These are phyloP conservation scores for Lontra canadensis DNA, from an alignment of 2,113 vertebrate genomes.

Conservation along the genomic window DNA sequence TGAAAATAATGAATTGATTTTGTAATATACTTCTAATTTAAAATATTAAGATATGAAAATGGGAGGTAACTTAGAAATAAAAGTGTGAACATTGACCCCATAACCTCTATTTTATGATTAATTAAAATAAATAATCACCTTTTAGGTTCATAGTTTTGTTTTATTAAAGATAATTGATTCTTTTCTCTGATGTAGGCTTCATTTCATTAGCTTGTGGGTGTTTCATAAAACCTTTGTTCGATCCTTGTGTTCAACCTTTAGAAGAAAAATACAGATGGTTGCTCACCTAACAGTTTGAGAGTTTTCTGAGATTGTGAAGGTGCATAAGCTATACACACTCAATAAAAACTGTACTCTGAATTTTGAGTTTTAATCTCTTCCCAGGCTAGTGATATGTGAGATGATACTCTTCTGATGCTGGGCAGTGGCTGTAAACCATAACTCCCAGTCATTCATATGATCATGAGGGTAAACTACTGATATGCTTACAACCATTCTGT, in stretches of 20 bases:
- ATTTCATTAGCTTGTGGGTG: conserved; percentile 17
- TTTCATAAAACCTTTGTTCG: background rate
- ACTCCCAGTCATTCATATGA: background rate
- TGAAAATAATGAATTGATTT: background rate
- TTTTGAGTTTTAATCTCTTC: background rate
- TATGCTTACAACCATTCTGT: background rate
- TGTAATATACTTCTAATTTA: background rate
- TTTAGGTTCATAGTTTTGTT: conserved; percentile 42
- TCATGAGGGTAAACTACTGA: background rate
- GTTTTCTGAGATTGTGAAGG: background rate
- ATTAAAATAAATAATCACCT: conserved; percentile 23
- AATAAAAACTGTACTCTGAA: background rate
- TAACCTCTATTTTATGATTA: conserved; percentile 23
- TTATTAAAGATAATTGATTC: conserved; percentile 23
- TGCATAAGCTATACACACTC: background rate
- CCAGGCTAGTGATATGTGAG: background rate
- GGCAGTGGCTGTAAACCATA: background rate
- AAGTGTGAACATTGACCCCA: background rate
- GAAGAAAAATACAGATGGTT: background rate
- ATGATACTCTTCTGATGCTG: background rate
- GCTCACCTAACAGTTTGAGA: background rate
- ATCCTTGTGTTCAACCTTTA: background rate
- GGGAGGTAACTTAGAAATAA: background rate
- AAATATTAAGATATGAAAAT: conserved; percentile 28
- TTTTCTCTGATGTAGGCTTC: background rate